Percentiles rank a stretch among this genome's conserved stretches.
These are phyloP conservation scores for Hippocampus zosterae DNA, from an alignment of 2,113 vertebrate species.

Conservation along the genomic window DNA sequence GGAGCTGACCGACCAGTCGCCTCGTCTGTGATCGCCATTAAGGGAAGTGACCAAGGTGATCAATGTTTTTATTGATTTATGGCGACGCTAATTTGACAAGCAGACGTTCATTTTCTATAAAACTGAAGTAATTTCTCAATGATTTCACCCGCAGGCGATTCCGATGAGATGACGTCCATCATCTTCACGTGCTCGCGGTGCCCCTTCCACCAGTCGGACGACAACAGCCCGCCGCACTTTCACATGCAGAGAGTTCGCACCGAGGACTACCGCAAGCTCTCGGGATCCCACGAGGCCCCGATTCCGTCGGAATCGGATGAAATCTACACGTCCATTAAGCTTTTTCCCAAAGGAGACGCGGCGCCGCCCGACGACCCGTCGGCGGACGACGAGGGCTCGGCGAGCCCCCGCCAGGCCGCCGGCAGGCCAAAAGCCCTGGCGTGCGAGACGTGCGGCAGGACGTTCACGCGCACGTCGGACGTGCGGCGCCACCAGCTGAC, in stretches of 20 bases:
- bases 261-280: conserved; percentile 42
- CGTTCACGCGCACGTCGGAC: conserved; percentile 80
- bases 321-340: conserved; percentile 67
- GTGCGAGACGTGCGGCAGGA: conserved; percentile 74
- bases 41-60: conserved; percentile 38
- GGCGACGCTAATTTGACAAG: background rate
- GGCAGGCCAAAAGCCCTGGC: conserved; percentile 36
- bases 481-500: conserved; percentile 79
- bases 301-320: conserved; percentile 52
- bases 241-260: conserved; percentile 55
- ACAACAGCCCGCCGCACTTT: conserved; percentile 56
- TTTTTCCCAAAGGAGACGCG: conserved; percentile 34
- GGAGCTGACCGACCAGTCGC: conserved; percentile 4
- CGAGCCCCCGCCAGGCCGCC: background rate
- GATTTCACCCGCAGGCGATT: conserved; percentile 30
- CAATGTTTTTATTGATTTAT: background rate
- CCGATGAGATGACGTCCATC: conserved; percentile 43
- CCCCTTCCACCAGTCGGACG: conserved; percentile 43
- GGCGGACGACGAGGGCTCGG: background rate
- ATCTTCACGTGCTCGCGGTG: conserved; percentile 64
- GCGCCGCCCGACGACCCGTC: background rate
- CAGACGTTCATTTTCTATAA: too few relatives aligned
- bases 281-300: conserved; percentile 27
- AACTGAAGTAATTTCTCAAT: background rate
- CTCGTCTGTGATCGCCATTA: conserved; percentile 50